Evolutionary conservation across 1,140 invertebrate genomes (phyloP).

Genomic region (Arctopsyche grandis): DNA sequence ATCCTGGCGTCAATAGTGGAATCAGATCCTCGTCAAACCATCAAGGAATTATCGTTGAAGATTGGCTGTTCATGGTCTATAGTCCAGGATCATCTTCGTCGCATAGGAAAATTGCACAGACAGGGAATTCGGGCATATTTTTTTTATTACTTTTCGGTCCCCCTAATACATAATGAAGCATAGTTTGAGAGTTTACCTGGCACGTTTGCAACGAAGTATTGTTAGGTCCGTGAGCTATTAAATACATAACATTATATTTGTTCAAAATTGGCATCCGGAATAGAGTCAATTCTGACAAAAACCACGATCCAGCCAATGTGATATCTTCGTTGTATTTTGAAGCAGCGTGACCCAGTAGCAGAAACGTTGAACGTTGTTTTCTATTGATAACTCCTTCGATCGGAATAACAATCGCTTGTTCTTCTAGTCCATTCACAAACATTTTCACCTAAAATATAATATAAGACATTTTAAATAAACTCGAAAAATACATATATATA

Average conservation of each 20-base stretch:
- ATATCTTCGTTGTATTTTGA: conserved; percentile 31
- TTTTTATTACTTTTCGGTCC: too few species aligned
- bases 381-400: conserved; percentile 66
- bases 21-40: too few species aligned
- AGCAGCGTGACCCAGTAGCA: conserved; percentile 62
- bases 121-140: too few species aligned
- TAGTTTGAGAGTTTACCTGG: conserved; percentile 38
- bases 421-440: conserved; percentile 64
- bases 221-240: conserved; percentile 61
- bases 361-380: conserved; percentile 62
- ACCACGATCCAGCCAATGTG: conserved; percentile 52
- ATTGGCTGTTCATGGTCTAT: too few species aligned
- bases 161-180: conserved; percentile 5
- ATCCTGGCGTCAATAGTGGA: too few species aligned
- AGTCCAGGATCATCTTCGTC: too few species aligned
- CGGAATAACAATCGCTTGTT: conserved; percentile 59
- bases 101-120: too few species aligned
- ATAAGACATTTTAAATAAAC: neutral
- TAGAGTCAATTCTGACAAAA: conserved; percentile 56
- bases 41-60: too few species aligned
- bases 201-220: conserved; percentile 40
- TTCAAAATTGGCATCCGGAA: conserved; percentile 58
- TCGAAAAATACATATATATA: neutral
- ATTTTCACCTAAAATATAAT: conserved; percentile 61
- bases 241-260: conserved; percentile 57